Base-by-base conservation (phyloP, 37 sponge, comb jelly and placozoan species). In the Agelas oroides region DNA sequence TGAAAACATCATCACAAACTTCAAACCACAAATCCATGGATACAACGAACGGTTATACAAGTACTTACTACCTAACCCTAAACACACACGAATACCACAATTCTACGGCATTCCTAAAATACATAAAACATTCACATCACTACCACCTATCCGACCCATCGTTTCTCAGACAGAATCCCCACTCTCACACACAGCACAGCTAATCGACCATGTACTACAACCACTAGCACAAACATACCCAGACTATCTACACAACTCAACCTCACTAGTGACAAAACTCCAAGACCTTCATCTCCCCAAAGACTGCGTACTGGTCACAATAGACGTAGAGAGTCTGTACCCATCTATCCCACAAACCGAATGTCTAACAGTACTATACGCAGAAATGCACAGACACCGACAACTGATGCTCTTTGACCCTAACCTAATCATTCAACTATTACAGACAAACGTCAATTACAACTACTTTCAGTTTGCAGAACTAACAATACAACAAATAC, bases 321-420 rank as follows among this genome's bases (percentile, higher is more conserved):
- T 83, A 2, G 84, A 83, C 39, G 84, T 83, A 40, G 63, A 28
- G 8, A 83, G 73, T 38, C 53, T 83, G 19, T 83, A 83, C 38
- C 74, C 84, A 61, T 74, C 74, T 17, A 83, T 83, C 19, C 75
- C 74, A 24, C 84, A 71, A 25, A 61, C 62, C 58, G 84, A 83
- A 32, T 72, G 84, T 32, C 53, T 83, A 24, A 12, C 73, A 17
- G 39, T 72, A 63, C 36, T 73, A 34, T 61, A 75, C 41, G 66
- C 64, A 63, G 64, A 75, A 30, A 64, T 84, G 69, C 35, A 39
- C 5, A 20, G 21, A 53, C 58, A 66, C 6, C 34, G 58, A 65
- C 59, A 85, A 35, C 77, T 76, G 8, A 33, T 85, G 2, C 54
- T 65, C 0, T 38, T 53, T 1, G 70, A 76, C 37, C 86, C 86